Conservation (phyloP, 1,140 invertebrate genomes). For the Lepidurus apus region DNA sequence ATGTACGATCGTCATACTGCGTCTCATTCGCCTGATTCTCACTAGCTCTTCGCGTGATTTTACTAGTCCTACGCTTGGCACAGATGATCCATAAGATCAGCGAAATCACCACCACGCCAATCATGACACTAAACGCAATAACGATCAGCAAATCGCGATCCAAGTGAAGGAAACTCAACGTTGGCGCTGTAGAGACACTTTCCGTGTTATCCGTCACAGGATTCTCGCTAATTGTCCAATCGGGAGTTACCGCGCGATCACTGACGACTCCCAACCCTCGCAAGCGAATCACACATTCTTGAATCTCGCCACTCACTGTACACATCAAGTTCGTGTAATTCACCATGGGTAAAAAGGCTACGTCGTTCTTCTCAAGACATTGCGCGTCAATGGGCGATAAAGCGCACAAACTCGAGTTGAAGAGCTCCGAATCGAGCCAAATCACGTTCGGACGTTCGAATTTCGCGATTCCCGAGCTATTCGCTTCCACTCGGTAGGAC, state of each 20-base stretch:
- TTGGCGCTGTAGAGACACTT: slow-evolving; percentile 4
- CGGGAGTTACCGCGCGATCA: not conserved
- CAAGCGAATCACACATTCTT: not conserved
- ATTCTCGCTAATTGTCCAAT: not conserved
- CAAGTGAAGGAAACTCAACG: not conserved
- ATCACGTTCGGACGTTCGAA: not conserved
- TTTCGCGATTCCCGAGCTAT: not conserved
- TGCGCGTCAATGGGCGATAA: not conserved
- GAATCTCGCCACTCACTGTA: not conserved
- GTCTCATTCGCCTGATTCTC: not conserved
- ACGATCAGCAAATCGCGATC: slow-evolving; percentile 17
- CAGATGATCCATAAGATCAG: not conserved
- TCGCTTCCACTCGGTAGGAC: not conserved
- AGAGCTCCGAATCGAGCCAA: slow-evolving; percentile 29
- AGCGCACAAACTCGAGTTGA: slow-evolving; percentile 28
- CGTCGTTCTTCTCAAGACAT: slow-evolving; percentile 4
- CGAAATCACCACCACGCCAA: slow-evolving; percentile 3
- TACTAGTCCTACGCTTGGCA: not conserved
- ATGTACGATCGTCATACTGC: not conserved
- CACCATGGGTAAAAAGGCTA: slow-evolving; percentile 26
- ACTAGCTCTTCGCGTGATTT: not conserved
- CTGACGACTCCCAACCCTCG: not conserved
- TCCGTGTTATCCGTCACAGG: not conserved
- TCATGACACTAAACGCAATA: not conserved
- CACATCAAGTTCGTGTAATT: slow-evolving; percentile 30